Base-by-base conservation (phyloP, 1,140 invertebrate genomes). In the Galendromus occidentalis region DNA sequence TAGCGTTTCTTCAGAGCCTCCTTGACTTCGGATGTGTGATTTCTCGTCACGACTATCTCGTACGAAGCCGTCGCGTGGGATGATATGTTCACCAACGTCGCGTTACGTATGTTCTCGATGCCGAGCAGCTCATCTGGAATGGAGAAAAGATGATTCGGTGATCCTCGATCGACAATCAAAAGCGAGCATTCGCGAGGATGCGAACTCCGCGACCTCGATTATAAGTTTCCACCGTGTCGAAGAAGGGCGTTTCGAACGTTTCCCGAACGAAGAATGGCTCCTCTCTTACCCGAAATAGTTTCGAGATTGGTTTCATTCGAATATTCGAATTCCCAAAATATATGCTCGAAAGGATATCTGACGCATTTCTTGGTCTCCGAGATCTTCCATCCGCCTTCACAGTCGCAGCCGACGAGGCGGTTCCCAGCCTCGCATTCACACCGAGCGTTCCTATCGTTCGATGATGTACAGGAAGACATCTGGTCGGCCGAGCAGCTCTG, bases 371-470 rank as follows among this genome's bases (percentile, higher is more conserved):
- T 9, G 33, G 33, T 6, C 33, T 39, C 33, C 4, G 33, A 39
- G 4, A 9, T 39, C 9, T 39, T 39, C 33, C 33, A 59, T 1
- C 51, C 51, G 20, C 25, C 25, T 59, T 59, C 51, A 25, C 51
- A 59, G 5, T 33, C 22, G 20, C 51, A 59, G 51, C 51, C 51
- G 4, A 29, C 33, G 6, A 59, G 33, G 2, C 33, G n/a, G 22
- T 59, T 59, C 17, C 51, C 51, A 25, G 51, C 51, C 51, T 29
- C 33, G 25, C 51, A 59, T 59, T 59, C 51, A 59, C 51, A 59
- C 14, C 20, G 12, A 22, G 51, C 33, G 25, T 59, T 59, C 17
- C 33, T 59, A 17, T 59, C 25, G 14, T 59, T 59, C 14, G 25
- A 20, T 14, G 14, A 59, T 14, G 51, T 14, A 22, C 51, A 59